A percentile compares a stretch with the other conserved stretches of the same genome.
phyloP scores from a whole-genome alignment of 2,797 vertebrate species.

The Moxostoma hubbsi region DNA sequence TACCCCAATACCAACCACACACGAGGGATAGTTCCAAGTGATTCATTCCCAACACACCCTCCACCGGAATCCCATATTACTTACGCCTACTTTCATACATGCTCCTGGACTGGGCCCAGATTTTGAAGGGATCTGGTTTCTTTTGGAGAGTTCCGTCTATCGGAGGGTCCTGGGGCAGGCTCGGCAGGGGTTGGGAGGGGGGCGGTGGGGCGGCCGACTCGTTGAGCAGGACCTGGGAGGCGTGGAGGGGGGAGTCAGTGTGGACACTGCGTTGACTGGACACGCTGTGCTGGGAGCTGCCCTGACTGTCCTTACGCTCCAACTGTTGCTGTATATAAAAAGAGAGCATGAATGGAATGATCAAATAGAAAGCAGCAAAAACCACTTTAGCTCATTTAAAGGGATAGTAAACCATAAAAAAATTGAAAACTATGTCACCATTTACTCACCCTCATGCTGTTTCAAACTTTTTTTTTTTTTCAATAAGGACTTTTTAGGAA shows the following conservation, averaged over 20 bases:
- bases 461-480: too few species aligned
- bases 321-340: conserved; percentile 83
- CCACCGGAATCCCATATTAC: conserved; percentile 82
- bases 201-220: conserved; percentile 78
- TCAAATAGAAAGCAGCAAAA: not conserved
- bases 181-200: conserved; percentile 78
- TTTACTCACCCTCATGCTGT: too few species aligned
- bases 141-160: conserved; percentile 90
- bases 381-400: too few species aligned
- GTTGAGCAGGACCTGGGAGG: conserved; percentile 79
- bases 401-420: too few species aligned
- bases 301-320: conserved; percentile 99
- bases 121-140: conserved; percentile 99
- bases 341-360: conserved; percentile 18
- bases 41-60: conserved; percentile 66
- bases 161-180: conserved; percentile 76
- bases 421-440: too few species aligned
- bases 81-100: conserved; percentile 99
- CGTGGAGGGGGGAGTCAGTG: conserved; percentile 89
- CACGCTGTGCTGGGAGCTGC: conserved; percentile 94
- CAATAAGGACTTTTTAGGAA: too few species aligned
- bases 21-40: conserved; percentile 41
- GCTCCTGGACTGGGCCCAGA: conserved; percentile 99
- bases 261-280: conserved; percentile 92
- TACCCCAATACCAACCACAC: conserved; percentile 27